Percentiles rank a stretch among this genome's conserved stretches.
These are phyloP conservation scores for Pammene aurita DNA, from an alignment of 2,888 invertebrate genomes.

Conservation along the genomic window DNA sequence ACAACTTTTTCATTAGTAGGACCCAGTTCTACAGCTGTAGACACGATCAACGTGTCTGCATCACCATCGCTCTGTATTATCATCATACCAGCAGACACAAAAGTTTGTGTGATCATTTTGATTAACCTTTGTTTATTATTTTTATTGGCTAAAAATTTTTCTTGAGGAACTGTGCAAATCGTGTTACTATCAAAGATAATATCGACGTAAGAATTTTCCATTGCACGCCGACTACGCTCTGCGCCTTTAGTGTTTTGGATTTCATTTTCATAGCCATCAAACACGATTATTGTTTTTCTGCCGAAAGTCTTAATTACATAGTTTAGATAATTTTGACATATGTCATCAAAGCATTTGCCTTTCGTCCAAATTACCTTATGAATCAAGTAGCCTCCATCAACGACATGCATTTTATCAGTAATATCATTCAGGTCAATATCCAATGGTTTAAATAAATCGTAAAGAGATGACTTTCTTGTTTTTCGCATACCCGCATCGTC, in stretches of 20 bases:
- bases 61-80: background rate
- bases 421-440: background rate
- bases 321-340: background rate
- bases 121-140: conserved; percentile 7
- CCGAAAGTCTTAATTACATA: background rate
- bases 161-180: background rate
- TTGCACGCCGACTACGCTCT: background rate
- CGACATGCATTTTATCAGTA: background rate
- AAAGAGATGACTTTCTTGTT: background rate
- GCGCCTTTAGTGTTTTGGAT: background rate
- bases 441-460: background rate
- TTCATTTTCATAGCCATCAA: background rate
- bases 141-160: background rate
- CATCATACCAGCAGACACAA: background rate
- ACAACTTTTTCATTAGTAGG: background rate
- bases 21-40: background rate
- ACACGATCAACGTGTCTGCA: conserved; percentile 6
- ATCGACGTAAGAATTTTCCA: background rate
- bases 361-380: background rate
- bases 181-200: background rate
- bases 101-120: background rate
- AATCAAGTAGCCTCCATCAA: background rate
- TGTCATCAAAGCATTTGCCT: background rate
- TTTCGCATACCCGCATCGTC: background rate
- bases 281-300: background rate